A percentile compares a stretch with the other conserved stretches of the same genome.
Conservation (phyloP, 2,888 invertebrate species). For the Ariolimax columbianus region DNA sequence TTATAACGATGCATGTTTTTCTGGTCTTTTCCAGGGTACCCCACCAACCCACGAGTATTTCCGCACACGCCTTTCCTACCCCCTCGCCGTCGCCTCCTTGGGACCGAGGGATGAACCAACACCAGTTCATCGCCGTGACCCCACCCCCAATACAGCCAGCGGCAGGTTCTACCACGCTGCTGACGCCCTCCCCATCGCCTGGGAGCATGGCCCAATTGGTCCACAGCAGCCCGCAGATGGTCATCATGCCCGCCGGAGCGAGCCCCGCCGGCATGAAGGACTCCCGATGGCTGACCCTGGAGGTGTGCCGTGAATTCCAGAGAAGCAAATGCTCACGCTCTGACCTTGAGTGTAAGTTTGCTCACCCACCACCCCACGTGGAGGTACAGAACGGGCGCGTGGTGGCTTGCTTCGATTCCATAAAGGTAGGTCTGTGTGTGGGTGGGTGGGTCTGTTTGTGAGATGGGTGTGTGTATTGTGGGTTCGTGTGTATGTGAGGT, state of each 20-base stretch:
- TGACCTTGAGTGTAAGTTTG: constrained; percentile 99
- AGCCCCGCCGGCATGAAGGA: constrained; percentile 86
- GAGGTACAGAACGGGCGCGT: constrained; percentile 99
- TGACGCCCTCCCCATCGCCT: constrained; percentile 6
- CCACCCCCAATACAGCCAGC: constrained; percentile 27
- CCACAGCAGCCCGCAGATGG: constrained; percentile 47
- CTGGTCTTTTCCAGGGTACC: constrained; percentile 22
- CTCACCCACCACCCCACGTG: constrained; percentile 99
- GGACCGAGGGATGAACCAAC: constrained; percentile 48
- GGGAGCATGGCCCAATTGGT: constrained; percentile 53
- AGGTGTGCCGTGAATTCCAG: constrained; percentile 98
- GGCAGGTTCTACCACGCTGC: constrained; percentile 9
- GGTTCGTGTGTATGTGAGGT: no score
- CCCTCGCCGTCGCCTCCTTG: constrained; percentile 52
- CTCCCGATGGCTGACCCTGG: constrained; percentile 99
- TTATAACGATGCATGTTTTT: no score
- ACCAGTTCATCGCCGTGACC: constrained; percentile 21
- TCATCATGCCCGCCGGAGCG: constrained; percentile 52
- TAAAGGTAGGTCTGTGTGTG: constrained; percentile 90
- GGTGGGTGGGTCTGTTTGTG: no score
- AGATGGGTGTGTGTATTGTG: no score
- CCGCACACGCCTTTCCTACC: constrained; percentile 43
- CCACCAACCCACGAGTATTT: constrained; percentile 46
- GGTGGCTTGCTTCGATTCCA: constrained; percentile 99
- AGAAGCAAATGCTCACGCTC: constrained; percentile 99